phyloP scores from a whole-genome alignment of 2,797 vertebrate species.

The Phataginus tricuspis region DNA sequence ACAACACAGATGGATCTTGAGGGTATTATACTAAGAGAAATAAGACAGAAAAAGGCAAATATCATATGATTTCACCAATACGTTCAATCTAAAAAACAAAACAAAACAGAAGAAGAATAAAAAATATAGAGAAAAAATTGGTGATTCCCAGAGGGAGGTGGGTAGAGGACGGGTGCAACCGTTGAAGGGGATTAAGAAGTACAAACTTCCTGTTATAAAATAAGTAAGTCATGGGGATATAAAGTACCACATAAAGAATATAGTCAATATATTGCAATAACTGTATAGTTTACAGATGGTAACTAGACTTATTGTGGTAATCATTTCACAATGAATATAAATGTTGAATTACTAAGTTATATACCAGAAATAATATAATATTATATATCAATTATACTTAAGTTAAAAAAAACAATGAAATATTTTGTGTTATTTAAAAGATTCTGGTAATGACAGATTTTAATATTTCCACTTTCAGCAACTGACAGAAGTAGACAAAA shows the following conservation, averaged over 20 bases:
- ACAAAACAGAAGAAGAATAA: not conserved
- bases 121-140: not conserved
- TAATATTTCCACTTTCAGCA: not conserved
- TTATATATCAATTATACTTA: not conserved
- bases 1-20: not conserved
- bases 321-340: not conserved
- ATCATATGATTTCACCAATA: not conserved
- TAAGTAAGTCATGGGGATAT: not conserved
- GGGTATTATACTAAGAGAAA: not conserved
- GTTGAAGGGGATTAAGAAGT: not conserved
- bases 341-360: not conserved
- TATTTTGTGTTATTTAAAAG: not conserved
- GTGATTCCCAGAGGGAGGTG: not conserved
- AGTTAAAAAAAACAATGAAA: not conserved
- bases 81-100: not conserved
- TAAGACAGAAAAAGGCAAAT: not conserved
- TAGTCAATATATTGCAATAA: not conserved
- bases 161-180: not conserved
- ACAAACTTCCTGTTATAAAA: not conserved
- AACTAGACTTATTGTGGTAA: not conserved
- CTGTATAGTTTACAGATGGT: not conserved
- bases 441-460: not conserved
- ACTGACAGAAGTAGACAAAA: not conserved
- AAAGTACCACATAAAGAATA: not conserved
- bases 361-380: not conserved